Conservation (phyloP, 1,140 invertebrate genomes). For the Oppia nitens region DNA sequence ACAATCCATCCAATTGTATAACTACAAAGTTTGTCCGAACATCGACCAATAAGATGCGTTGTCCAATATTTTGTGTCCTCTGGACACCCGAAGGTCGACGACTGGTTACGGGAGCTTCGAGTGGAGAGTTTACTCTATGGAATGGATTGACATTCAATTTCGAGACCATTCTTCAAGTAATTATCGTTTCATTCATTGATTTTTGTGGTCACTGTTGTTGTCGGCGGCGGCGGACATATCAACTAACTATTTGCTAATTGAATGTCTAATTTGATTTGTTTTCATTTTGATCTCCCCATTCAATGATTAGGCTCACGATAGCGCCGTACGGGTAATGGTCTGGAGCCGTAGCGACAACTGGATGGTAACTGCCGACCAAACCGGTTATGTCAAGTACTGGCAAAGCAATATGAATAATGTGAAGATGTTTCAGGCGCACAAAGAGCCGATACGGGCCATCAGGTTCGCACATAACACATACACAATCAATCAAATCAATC, state of each 20-base stretch:
- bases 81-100: slow-evolving; percentile 98
- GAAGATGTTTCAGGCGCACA: slow-evolving; percentile 99
- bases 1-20: slow-evolving; percentile 92
- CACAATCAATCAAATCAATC: no score
- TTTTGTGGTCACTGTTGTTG: no score
- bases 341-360: slow-evolving; percentile 99
- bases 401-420: slow-evolving; percentile 99
- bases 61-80: slow-evolving; percentile 89
- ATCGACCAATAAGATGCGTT: slow-evolving; percentile 98
- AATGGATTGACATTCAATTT: slow-evolving; percentile 99
- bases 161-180: slow-evolving; percentile 96
- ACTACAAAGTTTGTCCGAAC: slow-evolving; percentile 91
- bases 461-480: slow-evolving; percentile 56
- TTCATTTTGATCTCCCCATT: no score
- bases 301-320: slow-evolving; percentile 71
- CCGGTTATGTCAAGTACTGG: slow-evolving; percentile 99
- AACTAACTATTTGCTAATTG: no score
- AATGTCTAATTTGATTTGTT: no score
- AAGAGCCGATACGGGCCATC: slow-evolving; percentile 95
- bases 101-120: slow-evolving; percentile 92
- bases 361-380: slow-evolving; percentile 99
- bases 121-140: slow-evolving; percentile 98
- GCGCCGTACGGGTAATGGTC: slow-evolving; percentile 91
- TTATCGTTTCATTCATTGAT: slow-evolving; percentile 9
- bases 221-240: no score